Percentiles rank a stretch among this genome's conserved stretches.
Conservation (phyloP, 2,888 invertebrate genomes). For the Sinodicranocentrus sp. region DNA sequence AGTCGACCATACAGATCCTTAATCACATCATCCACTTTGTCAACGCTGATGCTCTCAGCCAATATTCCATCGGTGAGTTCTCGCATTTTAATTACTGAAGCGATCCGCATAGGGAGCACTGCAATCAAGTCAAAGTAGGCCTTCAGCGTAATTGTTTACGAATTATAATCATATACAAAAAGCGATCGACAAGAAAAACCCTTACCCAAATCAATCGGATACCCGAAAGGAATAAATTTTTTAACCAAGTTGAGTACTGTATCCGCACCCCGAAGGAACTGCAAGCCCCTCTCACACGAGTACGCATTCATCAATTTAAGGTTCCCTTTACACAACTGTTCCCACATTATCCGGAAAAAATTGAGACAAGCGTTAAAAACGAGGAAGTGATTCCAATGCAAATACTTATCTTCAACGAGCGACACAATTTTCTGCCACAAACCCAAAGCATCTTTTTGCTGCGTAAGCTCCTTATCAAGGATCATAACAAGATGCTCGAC, state of each 20-base stretch:
- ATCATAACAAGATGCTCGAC: not conserved
- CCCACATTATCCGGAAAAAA: slow-evolving; percentile 6
- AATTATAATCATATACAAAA: too few relatives aligned
- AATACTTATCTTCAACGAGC: not conserved
- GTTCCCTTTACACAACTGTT: not conserved
- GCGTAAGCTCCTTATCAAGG: not conserved
- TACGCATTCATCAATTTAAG: not conserved
- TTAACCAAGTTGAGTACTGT: not conserved
- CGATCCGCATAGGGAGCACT: not conserved
- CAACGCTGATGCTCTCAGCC: not conserved
- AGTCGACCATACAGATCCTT: not conserved
- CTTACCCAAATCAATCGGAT: not conserved
- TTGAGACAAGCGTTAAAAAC: slow-evolving; percentile 12
- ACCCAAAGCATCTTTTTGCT: not conserved
- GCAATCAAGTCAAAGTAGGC: not conserved
- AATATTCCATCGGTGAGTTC: not conserved
- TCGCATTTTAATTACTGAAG: not conserved
- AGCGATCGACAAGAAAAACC: not conserved
- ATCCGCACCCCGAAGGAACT: not conserved
- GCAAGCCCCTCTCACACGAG: not conserved
- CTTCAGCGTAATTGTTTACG: not conserved
- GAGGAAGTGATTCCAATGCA: slow-evolving; percentile 44
- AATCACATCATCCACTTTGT: not conserved
- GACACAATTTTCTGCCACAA: not conserved
- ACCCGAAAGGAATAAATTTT: slow-evolving; percentile 1